phyloP scores from a whole-genome alignment of 2,797 vertebrate genomes.

The Hipposideros larvatus region DNA sequence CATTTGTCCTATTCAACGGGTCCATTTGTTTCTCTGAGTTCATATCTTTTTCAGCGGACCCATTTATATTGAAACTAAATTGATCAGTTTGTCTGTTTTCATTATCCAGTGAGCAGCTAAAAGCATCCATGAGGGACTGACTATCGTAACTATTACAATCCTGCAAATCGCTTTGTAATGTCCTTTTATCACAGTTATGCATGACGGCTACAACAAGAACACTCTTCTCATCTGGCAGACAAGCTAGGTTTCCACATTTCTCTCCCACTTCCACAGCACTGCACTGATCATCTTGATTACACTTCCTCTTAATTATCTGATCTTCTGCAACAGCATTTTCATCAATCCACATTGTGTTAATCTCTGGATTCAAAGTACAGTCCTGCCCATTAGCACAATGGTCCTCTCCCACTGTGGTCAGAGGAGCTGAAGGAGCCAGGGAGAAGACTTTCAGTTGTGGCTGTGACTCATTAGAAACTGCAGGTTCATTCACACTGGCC shows the following conservation, averaged over 20 bases:
- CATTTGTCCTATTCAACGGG: conserved; percentile 76
- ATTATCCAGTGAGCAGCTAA: conserved; percentile 89
- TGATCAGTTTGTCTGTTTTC: conserved; percentile 87
- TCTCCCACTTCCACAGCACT: conserved; percentile 84
- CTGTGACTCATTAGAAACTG: conserved; percentile 91
- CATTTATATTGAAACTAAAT: conserved; percentile 87
- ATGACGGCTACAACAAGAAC: conserved; percentile 89
- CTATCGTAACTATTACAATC: conserved; percentile 87
- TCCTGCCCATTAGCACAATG: conserved; percentile 89
- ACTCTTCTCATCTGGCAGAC: conserved; percentile 90
- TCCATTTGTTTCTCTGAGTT: conserved; percentile 87
- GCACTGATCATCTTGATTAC: conserved; percentile 79
- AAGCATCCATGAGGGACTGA: conserved; percentile 86
- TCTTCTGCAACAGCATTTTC: conserved; percentile 91
- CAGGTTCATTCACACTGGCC: conserved; percentile 89
- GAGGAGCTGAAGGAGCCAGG: conserved; percentile 85
- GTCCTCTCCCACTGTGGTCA: conserved; percentile 84
- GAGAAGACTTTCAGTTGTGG: conserved; percentile 92
- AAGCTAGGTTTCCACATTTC: conserved; percentile 83
- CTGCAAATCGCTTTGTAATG: conserved; percentile 87
- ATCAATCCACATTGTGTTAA: conserved; percentile 91
- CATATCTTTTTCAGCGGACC: conserved; percentile 86
- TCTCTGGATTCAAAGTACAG: conserved; percentile 88
- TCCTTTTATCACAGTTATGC: conserved; percentile 90
- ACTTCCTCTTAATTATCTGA: conserved; percentile 86